A percentile compares a stretch with the other conserved stretches of the same genome.
phyloP scores from a whole-genome alignment of 2,888 invertebrate species.

The Polydrusus pterygomalis region DNA sequence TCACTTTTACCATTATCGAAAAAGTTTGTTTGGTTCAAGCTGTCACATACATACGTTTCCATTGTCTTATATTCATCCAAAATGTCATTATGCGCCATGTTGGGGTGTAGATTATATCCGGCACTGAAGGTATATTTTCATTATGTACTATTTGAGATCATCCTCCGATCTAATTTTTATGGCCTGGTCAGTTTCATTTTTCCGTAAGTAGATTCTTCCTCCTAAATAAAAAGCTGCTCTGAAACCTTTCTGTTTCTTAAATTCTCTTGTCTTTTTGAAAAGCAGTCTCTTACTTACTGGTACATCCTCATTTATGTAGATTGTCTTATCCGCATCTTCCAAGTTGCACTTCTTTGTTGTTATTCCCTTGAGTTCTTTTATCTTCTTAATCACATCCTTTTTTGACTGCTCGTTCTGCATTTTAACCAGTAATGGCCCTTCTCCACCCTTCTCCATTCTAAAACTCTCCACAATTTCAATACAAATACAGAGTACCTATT shows the following conservation, averaged over 20 bases:
- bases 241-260: conserved; percentile 17
- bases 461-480: no score
- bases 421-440: no score
- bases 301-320: conserved; percentile 35
- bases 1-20: background rate
- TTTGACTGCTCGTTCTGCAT: background rate
- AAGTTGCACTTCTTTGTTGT: conserved; percentile 17
- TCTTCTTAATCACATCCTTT: background rate
- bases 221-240: conserved; percentile 19
- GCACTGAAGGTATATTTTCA: no score
- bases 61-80: conserved; percentile 22
- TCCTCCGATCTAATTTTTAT: conserved; percentile 27
- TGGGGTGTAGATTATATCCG: no score
- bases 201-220: conserved; percentile 27
- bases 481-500: no score
- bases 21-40: background rate
- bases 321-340: conserved; percentile 23
- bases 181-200: conserved; percentile 14
- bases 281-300: conserved; percentile 27
- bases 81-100: conserved; percentile 17
- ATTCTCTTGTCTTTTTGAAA: conserved; percentile 27
- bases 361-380: conserved; percentile 15
- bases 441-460: no score
- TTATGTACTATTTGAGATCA: no score
- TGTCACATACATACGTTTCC: conserved; percentile 29